Evolutionary conservation across 2,113 vertebrate species (phyloP), one percentile per base, ranked within the genome.

Genomic region (Synodontis membranacea): DNA sequence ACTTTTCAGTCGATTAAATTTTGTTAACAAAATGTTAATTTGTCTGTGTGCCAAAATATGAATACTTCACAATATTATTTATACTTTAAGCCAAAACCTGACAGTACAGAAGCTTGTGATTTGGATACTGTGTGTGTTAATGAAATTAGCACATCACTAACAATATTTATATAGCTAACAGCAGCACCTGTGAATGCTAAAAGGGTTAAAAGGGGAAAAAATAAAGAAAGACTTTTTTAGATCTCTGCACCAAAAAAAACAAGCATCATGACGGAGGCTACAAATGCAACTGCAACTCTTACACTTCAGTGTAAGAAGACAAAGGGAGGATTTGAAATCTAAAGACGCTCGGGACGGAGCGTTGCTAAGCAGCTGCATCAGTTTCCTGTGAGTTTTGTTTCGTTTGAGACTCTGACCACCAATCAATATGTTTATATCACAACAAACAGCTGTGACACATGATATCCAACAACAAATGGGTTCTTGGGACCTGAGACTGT

Each of bases 401-500:
- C 3, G 31, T 21, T 37, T 80, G 15, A 80, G 48, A 54, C 48
- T 56, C 76, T 23, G 50, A 80, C 76, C 76, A 80, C n/a, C 11
- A 39, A 54, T 80, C 76, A 80, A 80, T 80, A 56, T 23, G 31
- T 80, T 80, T 80, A 54, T 80, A 54, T 80, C 76, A 37, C 76
- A 80, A 80, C 50, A 80, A 80, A 80, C n/a, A 50, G n/a, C 64
- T 80, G 81, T 60, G 78, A 58, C 23, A 80, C 62, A 80, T 54
- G 72, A 74, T 83, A 86, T 83, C 50, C 46, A 72, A 34, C 46
- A 46, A 86, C 84, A 84, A 39, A 62, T 42, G 34, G 17, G 56
- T 68, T 86, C 66, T 44, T 60, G 25, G 80, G 62, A 46, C 50
- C 42, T 64, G 58, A 11, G 15, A 70, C n/a, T 46, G 25, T 39